Conservation (phyloP, 2,113 vertebrate genomes). For the Sporophila hypoxantha region DNA sequence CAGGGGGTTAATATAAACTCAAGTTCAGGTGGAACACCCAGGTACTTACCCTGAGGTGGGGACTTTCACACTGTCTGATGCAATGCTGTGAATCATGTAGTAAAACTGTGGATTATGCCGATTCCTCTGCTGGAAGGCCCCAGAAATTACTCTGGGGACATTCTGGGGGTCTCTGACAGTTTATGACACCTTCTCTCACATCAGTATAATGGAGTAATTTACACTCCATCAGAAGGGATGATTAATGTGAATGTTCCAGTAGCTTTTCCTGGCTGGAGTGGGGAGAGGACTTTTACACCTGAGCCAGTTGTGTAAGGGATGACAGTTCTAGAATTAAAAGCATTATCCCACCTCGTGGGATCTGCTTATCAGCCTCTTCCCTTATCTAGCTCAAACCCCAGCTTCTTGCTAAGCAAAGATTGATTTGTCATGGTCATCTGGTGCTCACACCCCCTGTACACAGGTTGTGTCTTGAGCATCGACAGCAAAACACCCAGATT, state of each 20-base stretch:
- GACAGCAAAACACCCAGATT: accelerated
- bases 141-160: accelerated
- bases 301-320: not conserved
- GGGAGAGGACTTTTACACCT: not conserved
- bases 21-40: not conserved
- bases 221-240: not conserved
- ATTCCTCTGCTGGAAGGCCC: not conserved
- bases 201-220: not conserved
- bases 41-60: not conserved
- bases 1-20: not conserved
- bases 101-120: not conserved
- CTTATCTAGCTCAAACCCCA: not conserved
- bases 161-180: not conserved
- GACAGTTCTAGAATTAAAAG: not conserved
- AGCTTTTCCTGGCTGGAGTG: accelerated
- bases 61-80: not conserved
- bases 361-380: not conserved
- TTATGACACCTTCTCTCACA: not conserved
- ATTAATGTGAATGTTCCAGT: not conserved
- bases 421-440: not conserved
- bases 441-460: not conserved
- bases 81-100: not conserved
- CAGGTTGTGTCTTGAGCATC: accelerated
- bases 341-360: not conserved
- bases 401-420: not conserved